Evolutionary conservation across 1,140 invertebrate species (phyloP).

Genomic region (Chironomus tepperi): DNA sequence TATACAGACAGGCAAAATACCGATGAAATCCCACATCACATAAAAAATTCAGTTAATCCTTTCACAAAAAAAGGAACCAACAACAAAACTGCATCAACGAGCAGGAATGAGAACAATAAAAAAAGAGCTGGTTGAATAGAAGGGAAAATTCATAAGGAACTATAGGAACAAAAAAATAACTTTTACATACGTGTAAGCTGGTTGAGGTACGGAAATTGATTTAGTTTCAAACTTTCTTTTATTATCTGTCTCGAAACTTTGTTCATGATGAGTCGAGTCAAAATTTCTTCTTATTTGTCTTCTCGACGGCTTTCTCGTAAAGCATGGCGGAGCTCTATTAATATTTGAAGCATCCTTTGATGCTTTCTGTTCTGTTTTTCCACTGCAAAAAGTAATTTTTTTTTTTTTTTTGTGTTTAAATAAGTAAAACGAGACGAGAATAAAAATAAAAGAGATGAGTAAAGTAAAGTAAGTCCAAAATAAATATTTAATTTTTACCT

Average conservation of each 20-base stretch:
- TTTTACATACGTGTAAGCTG: constrained; percentile 30
- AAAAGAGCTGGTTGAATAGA: neutral
- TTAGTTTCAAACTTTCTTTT: constrained; percentile 29
- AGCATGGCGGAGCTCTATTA: constrained; percentile 63
- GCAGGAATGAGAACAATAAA: no score
- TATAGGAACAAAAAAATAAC: constrained; percentile 24
- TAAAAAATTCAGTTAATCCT: no score
- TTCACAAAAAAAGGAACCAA: no score
- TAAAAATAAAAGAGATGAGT: neutral
- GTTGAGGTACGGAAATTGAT: constrained; percentile 32
- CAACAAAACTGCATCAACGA: no score
- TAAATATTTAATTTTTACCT: constrained; percentile 42
- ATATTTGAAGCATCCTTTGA: constrained; percentile 50
- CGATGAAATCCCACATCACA: no score
- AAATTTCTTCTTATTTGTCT: constrained; percentile 69
- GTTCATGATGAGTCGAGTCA: constrained; percentile 50
- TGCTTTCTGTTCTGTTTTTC: constrained; percentile 56
- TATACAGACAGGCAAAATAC: no score
- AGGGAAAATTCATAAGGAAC: constrained; percentile 6
- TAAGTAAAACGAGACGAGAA: constrained; percentile 7
- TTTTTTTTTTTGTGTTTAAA: neutral
- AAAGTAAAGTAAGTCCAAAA: neutral
- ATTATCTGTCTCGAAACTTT: constrained; percentile 35
- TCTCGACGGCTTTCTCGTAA: constrained; percentile 81
- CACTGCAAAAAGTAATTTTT: constrained; percentile 45